Base-by-base conservation (phyloP, 2,113 vertebrate species). In the Ornithorhynchus anatinus region DNA sequence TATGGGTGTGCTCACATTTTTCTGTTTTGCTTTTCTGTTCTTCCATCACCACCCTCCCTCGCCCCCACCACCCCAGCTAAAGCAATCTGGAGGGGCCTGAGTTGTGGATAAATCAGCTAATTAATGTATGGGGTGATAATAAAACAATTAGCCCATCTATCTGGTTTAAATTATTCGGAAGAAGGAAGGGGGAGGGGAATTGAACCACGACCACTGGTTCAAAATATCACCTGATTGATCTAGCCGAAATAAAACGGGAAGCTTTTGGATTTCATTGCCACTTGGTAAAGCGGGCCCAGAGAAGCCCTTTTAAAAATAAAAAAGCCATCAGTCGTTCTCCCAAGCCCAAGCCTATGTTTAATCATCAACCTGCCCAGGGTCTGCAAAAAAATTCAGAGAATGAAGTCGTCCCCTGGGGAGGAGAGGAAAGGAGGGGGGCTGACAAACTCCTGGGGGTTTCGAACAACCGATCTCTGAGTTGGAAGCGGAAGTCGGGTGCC, bases 1-100 rank as follows among this genome's bases (percentile, higher is more conserved):
- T 91, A 86, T 84, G 73, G 84, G 68, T 10, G 10, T 72, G 70
- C 76, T 48, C 39, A 57, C 81, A 86, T 92, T 89, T 84, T 31
- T 77, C 72, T 57, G 22, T 72, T 75, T 76, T n/a, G n/a, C n/a
- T n/a, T n/a, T n/a, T n/a, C n/a, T n/a, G n/a, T 23, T n/a, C 64
- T 17, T 23, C 23, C 11, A 39, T 78, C 72, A 59, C 20, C 44
- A 7, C 33, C 31, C 3, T 14, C n/a, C 7, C 57, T 63, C 73
- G 25, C 42, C 61, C 48, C 66, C 39, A 72, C 27, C 3, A n/a
- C n/a, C 1, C 85, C 68, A 84, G 36, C 15, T 37, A 59, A 72
- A 72, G 78, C 29, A 65, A 58, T 52, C 38, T n/a, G 39, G 80
- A 15, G 25, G 52, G 29, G 56, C 33, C 80, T 33, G 14, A 4